These are phyloP conservation scores for Hipposideros armiger DNA, from an alignment of 2,113 vertebrate species.

Conservation along the genomic window DNA sequence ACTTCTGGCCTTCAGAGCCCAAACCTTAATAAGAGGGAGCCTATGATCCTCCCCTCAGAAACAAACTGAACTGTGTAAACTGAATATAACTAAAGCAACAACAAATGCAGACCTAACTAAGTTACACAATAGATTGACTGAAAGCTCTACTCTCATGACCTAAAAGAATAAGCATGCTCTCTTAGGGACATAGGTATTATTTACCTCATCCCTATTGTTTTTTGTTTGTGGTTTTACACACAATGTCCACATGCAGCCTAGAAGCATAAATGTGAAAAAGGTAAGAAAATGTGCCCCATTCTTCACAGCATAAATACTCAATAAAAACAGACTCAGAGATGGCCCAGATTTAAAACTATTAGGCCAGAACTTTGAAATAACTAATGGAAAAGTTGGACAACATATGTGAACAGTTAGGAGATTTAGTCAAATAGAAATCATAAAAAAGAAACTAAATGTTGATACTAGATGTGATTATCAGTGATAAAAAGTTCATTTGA, in stretches of 20 bases:
- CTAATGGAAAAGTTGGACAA: background rate
- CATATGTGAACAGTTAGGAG: background rate
- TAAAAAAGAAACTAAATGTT: background rate
- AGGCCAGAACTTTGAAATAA: background rate
- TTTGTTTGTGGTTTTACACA: background rate
- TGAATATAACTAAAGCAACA: background rate
- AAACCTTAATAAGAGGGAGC: rapidly evolving
- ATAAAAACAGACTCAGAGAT: background rate
- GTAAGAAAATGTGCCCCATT: background rate
- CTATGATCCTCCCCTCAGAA: background rate
- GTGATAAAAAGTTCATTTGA: background rate
- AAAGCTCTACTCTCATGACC: background rate
- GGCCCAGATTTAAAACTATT: background rate
- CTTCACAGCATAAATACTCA: background rate
- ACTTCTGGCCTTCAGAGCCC: background rate
- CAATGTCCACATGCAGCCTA: background rate
- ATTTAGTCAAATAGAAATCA: background rate
- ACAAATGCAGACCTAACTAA: background rate
- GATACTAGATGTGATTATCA: background rate
- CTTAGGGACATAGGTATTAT: background rate
- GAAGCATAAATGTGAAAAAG: background rate
- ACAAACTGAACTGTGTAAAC: background rate
- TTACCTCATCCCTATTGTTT: background rate
- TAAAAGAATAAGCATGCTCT: background rate
- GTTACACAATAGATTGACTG: background rate